These are phyloP conservation scores for Eremophila alpestris DNA, from an alignment of 2,797 vertebrate genomes.

Conservation along the genomic window DNA sequence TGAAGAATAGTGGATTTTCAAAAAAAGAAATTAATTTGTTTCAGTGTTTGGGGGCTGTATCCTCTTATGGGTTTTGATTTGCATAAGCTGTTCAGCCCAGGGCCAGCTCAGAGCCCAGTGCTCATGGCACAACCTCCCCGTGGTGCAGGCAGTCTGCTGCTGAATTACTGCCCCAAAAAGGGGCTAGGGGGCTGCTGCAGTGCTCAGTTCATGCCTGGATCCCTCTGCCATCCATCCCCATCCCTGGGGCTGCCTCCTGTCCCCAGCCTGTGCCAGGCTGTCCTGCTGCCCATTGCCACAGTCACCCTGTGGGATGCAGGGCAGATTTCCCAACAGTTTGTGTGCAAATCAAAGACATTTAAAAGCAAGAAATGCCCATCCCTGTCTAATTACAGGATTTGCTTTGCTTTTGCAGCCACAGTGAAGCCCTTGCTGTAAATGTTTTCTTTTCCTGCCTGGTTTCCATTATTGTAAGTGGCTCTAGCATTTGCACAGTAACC, in stretches of 20 bases:
- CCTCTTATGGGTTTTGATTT: background rate
- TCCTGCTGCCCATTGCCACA: constrained; percentile 17
- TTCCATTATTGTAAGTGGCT: background rate
- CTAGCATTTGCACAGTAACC: background rate
- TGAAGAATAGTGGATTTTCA: background rate
- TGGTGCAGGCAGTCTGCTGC: background rate
- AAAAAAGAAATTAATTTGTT: background rate
- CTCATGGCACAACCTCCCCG: rapidly evolving
- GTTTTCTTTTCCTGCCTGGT: background rate
- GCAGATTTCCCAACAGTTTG: background rate
- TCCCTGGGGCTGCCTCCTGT: background rate
- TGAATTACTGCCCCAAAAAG: rapidly evolving
- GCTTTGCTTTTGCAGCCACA: background rate
- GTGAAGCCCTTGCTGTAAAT: background rate
- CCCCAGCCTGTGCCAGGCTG: background rate
- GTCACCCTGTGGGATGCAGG: background rate
- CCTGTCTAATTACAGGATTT: background rate
- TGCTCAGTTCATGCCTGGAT: background rate
- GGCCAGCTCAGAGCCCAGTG: background rate
- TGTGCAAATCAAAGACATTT: constrained; percentile 20
- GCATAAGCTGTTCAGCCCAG: background rate
- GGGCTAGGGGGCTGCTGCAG: background rate
- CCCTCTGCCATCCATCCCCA: background rate
- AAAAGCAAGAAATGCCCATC: background rate
- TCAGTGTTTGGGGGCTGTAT: background rate